These are phyloP conservation scores for Brachyistius frenatus DNA, from an alignment of 2,113 vertebrate species.

Conservation along the genomic window DNA sequence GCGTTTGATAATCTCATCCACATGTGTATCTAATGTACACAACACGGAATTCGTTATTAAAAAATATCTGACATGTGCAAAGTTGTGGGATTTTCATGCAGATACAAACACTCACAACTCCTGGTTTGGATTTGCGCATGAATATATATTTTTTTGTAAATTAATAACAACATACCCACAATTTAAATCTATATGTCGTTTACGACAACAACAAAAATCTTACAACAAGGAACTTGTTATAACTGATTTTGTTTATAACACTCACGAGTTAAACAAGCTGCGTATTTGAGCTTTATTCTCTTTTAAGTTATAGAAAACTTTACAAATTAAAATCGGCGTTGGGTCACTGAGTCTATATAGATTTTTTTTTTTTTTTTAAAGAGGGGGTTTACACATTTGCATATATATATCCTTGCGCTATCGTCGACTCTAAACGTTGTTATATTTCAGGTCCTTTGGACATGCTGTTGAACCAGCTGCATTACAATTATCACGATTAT, in stretches of 20 bases:
- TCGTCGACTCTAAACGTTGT: not conserved
- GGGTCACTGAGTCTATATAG: conserved; percentile 4
- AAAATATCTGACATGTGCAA: conserved; percentile 34
- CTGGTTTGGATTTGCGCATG: not conserved
- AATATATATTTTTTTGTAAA: not conserved
- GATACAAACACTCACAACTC: conserved; percentile 6
- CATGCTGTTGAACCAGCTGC: conserved; percentile 44
- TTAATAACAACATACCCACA: too few species aligned
- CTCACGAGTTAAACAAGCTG: not conserved
- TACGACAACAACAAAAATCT: not conserved
- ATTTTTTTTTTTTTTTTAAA: too few species aligned
- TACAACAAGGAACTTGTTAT: not conserved
- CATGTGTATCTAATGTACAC: conserved; percentile 41
- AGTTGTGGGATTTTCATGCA: conserved; percentile 38
- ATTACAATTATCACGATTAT: conserved; percentile 36
- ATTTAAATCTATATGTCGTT: not conserved
- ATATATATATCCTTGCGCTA: not conserved
- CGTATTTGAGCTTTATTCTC: not conserved
- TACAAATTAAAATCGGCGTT: not conserved
- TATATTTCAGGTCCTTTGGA: conserved; percentile 4
- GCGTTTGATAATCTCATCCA: conserved; percentile 50
- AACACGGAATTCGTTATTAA: conserved; percentile 32
- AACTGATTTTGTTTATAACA: not conserved
- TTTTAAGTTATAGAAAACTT: conserved; percentile 4
- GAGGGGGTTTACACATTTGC: too few species aligned